Percentiles rank a stretch among this genome's conserved stretches.
Evolutionary conservation across 2,888 invertebrate genomes (phyloP).

Genomic region (Norana najaformis): DNA sequence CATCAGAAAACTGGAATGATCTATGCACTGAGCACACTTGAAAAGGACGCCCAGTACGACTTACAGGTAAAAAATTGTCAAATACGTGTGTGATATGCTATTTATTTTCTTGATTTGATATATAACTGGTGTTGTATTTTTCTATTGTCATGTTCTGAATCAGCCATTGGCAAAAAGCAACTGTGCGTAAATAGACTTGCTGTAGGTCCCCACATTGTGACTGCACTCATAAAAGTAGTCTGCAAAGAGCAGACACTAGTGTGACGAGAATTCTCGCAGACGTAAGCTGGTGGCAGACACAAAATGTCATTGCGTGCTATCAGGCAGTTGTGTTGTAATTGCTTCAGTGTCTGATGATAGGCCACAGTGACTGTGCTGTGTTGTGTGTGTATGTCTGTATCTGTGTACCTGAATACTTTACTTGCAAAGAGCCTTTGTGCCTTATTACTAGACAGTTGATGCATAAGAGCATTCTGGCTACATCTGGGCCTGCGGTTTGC

Average conservation of each 20-base stretch:
- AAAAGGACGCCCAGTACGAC: conserved; percentile 72
- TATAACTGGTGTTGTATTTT: too few relatives aligned
- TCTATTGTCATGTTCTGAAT: too few relatives aligned
- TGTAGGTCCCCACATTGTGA: too few relatives aligned
- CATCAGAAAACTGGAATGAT: conserved; percentile 81
- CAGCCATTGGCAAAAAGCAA: neutral
- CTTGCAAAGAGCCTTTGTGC: too few relatives aligned
- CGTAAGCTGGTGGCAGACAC: neutral
- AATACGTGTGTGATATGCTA: neutral
- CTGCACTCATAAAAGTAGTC: too few relatives aligned
- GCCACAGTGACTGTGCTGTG: neutral
- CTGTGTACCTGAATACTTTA: neutral
- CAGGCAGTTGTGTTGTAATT: neutral
- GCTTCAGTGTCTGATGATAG: neutral
- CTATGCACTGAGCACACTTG: conserved; percentile 74
- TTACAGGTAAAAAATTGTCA: conserved; percentile 57
- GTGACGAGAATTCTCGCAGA: too few relatives aligned
- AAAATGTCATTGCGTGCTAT: neutral
- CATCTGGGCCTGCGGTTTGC: too few relatives aligned
- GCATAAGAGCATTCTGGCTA: too few relatives aligned
- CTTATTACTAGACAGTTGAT: neutral
- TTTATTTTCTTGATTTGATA: neutral
- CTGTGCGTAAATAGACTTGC: too few relatives aligned
- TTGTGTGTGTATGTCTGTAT: neutral
- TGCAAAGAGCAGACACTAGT: too few relatives aligned